Evolutionary conservation across 2,113 vertebrate species (phyloP), one percentile per base, ranked within the genome.

Genomic region (pig (Sus scrofa)): DNA sequence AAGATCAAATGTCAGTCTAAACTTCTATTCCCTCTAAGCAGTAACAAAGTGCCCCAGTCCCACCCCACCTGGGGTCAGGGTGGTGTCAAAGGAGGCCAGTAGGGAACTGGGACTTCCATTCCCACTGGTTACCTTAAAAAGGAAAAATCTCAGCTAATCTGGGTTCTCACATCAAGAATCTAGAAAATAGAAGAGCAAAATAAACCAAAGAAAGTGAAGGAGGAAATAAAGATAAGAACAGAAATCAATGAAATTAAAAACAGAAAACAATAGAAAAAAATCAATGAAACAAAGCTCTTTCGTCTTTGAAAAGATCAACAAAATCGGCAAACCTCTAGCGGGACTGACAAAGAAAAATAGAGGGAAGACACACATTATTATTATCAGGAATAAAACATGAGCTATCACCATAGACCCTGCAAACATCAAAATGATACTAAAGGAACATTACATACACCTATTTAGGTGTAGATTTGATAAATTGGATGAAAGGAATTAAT

Each of bases 171-270:
- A 12, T 24, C 67, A 77, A 75, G 11, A 65, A 77, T n/a, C 89
- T 68, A 85, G 11, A 81, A 93, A 71, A 71, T 37, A 67, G 15
- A 85, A 86, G 67, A 88, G 8, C 14, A 88, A 94, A 94, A 67
- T 71, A 83, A 78, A 22, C 4, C 44, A 71, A 86, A 93, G 44
- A 75, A 91, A 54, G 3, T 58, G 26, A 77, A 90, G 34, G 11
- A 89, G 63, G 14, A 89, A 70, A 75, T 34, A 63, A 78, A 63
- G 19, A 19, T 71, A 78, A 68, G 16, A 73, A 54, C 4, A 78
- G 26, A 89, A 44, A 63, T 82, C 24, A 30, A 2, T 52, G 27
- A 85, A 89, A 44, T 62, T 65, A 22, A 70, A 73, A 75, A 67
- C 1, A 85, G 67, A 84, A 91, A 95, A 13, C 1, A n/a, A 32